Evolutionary conservation across 2,113 vertebrate genomes (phyloP).

Genomic region (Rynchops niger): DNA sequence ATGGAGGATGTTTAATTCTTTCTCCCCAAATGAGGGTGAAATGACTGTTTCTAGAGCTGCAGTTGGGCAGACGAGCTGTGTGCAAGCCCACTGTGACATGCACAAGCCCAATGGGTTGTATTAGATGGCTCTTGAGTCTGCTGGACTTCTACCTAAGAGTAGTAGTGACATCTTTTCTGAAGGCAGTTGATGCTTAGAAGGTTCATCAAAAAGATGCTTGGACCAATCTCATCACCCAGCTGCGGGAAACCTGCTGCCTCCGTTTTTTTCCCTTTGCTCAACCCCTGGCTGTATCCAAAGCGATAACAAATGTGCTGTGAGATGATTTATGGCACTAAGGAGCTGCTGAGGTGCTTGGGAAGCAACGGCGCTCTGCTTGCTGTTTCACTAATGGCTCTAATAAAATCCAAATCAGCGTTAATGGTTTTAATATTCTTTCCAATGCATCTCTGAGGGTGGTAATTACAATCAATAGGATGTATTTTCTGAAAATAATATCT

Average conservation of each 20-base stretch:
- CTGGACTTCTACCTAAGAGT: not conserved
- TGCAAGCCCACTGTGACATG: not conserved
- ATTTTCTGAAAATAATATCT: slow-evolving; percentile 32
- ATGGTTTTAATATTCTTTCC: slow-evolving; percentile 46
- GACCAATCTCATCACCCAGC: not conserved
- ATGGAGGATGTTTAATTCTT: not conserved
- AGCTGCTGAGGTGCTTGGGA: not conserved
- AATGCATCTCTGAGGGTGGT: not conserved
- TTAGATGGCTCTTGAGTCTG: not conserved
- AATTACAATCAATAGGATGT: slow-evolving; percentile 34
- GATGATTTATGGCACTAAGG: not conserved
- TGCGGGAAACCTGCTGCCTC: not conserved
- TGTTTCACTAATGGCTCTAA: slow-evolving; percentile 13
- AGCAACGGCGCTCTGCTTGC: not conserved
- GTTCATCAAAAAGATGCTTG: not conserved
- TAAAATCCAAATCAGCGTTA: slow-evolving; percentile 31
- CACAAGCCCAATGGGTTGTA: rapidly evolving
- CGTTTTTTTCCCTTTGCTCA: not conserved
- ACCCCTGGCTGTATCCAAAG: not conserved
- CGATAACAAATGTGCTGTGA: not conserved
- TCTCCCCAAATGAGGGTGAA: not conserved
- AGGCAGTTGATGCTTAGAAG: not conserved
- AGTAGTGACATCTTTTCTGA: not conserved
- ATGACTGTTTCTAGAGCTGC: not conserved
- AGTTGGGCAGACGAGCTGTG: not conserved